Evolutionary conservation across 2,888 invertebrate genomes (phyloP).

Genomic region (Amblyjoppa fuscipennis): DNA sequence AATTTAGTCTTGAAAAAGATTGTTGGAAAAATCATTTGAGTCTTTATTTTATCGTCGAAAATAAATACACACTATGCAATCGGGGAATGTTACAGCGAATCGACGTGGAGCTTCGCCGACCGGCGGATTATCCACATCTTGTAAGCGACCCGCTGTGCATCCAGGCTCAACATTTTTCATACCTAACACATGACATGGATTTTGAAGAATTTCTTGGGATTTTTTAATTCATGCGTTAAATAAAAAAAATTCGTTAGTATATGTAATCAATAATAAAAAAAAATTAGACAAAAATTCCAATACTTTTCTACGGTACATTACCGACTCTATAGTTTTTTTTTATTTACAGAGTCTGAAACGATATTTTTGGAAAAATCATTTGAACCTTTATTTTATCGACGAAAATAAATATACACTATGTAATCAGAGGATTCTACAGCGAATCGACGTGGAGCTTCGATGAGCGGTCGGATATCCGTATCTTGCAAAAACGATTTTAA

Average conservation of each 20-base stretch:
- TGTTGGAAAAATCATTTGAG: constrained; percentile 35
- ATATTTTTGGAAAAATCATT: constrained; percentile 29
- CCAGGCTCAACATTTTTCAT: too few relatives aligned
- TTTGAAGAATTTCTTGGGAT: too few relatives aligned
- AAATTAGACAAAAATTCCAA: too few relatives aligned
- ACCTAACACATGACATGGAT: background rate
- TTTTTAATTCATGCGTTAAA: background rate
- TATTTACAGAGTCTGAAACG: background rate
- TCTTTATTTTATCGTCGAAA: constrained; percentile 25
- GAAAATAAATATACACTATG: constrained; percentile 48
- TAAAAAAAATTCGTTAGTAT: too few relatives aligned
- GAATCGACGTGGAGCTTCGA: background rate
- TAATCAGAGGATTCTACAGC: constrained; percentile 8
- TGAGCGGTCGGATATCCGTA: background rate
- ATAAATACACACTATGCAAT: constrained; percentile 41
- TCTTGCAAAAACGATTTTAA: background rate
- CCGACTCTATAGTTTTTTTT: background rate
- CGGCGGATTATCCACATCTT: too few relatives aligned
- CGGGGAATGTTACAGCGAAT: constrained; percentile 2
- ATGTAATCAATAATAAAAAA: too few relatives aligned
- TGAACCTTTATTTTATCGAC: constrained; percentile 35
- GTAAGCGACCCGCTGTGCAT: too few relatives aligned
- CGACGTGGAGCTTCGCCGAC: too few relatives aligned
- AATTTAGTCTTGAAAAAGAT: background rate
- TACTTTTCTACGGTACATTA: too few relatives aligned